Conservation (phyloP, 2,888 invertebrate species). For the Charanyca ferruginea region DNA sequence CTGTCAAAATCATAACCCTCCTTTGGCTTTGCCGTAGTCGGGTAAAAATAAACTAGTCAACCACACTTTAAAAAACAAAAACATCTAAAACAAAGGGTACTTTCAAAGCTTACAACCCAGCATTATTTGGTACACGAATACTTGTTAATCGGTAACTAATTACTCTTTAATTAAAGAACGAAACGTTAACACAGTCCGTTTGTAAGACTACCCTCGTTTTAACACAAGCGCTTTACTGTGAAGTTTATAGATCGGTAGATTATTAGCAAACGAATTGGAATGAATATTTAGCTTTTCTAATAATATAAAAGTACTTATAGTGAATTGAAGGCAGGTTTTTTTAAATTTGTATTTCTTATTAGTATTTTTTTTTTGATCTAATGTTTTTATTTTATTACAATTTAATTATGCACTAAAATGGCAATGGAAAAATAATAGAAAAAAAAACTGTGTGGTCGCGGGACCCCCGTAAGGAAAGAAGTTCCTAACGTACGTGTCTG, state of each 20-base stretch:
- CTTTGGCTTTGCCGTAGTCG: no score
- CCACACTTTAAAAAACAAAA: background rate
- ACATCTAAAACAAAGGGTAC: constrained; percentile 9
- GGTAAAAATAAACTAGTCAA: background rate
- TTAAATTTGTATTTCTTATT: no score
- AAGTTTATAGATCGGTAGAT: constrained; percentile 51
- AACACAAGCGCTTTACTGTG: constrained; percentile 30
- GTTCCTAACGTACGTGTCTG: no score
- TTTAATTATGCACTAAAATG: no score
- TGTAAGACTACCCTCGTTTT: constrained; percentile 51
- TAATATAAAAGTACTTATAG: background rate
- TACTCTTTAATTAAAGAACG: constrained; percentile 83
- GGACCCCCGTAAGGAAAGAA: no score
- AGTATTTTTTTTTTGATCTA: no score
- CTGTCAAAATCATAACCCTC: no score
- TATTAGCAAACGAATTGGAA: constrained; percentile 47
- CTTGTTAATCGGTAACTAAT: constrained; percentile 81
- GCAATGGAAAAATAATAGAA: no score
- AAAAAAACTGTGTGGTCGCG: no score
- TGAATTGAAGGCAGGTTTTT: background rate
- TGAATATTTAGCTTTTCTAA: constrained; percentile 3
- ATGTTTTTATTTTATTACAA: no score
- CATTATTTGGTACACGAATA: constrained; percentile 66
- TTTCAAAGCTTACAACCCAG: constrained; percentile 52
- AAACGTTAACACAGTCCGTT: constrained; percentile 61